Percentiles rank a stretch among this genome's conserved stretches.
Conservation (phyloP, 2,113 vertebrate genomes). For the Centropus bengalensis region DNA sequence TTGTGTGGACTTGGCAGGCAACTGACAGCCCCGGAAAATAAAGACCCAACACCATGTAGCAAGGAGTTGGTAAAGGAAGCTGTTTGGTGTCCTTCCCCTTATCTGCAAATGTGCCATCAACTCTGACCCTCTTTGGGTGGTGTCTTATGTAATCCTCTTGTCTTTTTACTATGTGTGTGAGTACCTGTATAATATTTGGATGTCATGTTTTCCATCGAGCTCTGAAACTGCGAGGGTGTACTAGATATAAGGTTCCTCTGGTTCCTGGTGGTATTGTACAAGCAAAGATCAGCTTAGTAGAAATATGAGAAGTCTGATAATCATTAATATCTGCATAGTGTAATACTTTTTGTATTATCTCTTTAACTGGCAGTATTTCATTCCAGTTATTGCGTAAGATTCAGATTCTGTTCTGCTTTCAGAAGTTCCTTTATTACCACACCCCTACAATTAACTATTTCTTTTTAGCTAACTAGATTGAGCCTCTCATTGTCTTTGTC, state of each 20-base stretch:
- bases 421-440: conserved; percentile 17
- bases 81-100: neutral
- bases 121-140: neutral
- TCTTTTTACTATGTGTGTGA: neutral
- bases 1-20: neutral
- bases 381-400: conserved; percentile 18
- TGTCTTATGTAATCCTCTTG: neutral
- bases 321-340: neutral
- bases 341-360: neutral
- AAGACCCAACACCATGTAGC: neutral
- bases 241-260: neutral
- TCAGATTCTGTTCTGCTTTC: conserved; percentile 11
- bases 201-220: neutral
- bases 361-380: neutral
- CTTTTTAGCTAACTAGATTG: neutral
- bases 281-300: neutral
- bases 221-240: neutral
- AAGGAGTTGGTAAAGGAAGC: neutral
- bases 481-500: neutral
- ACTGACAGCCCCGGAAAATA: neutral
- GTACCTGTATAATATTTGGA: neutral
- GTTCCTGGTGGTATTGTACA: neutral
- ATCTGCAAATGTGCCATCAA: neutral
- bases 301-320: neutral
- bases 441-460: neutral